Evolutionary conservation across 1,140 invertebrate species (phyloP).

Genomic region (Coboldia fuscipes): DNA sequence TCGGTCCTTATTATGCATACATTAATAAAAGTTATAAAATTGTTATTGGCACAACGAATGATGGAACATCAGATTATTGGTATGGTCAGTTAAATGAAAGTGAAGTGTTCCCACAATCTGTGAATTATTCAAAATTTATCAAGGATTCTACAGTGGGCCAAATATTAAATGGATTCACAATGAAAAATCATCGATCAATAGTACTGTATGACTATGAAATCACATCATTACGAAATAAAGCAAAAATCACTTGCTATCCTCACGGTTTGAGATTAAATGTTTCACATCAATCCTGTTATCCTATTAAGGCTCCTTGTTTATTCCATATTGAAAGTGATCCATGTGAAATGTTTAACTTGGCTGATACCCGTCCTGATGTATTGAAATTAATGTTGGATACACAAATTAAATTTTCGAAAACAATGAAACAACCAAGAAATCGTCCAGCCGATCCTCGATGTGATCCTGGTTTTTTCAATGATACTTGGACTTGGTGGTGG

Average conservation of each 20-base stretch:
- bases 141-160: slow-evolving; percentile 22
- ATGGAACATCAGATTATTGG: slow-evolving; percentile 27
- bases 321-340: slow-evolving; percentile 54
- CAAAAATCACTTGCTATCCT: too few relatives aligned
- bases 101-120: slow-evolving; percentile 11
- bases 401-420: slow-evolving; percentile 21
- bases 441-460: slow-evolving; percentile 25
- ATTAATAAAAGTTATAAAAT: slow-evolving; percentile 51
- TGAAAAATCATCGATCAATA: too few relatives aligned
- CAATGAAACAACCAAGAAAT: slow-evolving; percentile 28
- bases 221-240: too few relatives aligned
- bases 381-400: slow-evolving; percentile 23
- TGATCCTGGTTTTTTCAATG: slow-evolving; percentile 29
- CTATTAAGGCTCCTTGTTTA: slow-evolving; percentile 35
- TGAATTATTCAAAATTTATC: slow-evolving; percentile 16
- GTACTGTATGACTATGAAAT: too few relatives aligned
- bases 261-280: too few relatives aligned
- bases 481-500: slow-evolving; percentile 30
- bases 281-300: too few relatives aligned
- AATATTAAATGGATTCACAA: too few relatives aligned
- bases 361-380: slow-evolving; percentile 22
- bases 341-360: slow-evolving; percentile 52
- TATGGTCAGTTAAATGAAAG: too few relatives aligned
- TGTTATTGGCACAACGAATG: slow-evolving; percentile 31
- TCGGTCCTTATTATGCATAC: slow-evolving; percentile 33